These are phyloP conservation scores for Platyscapa corneri DNA, from an alignment of 1,140 invertebrate genomes.

Conservation along the genomic window DNA sequence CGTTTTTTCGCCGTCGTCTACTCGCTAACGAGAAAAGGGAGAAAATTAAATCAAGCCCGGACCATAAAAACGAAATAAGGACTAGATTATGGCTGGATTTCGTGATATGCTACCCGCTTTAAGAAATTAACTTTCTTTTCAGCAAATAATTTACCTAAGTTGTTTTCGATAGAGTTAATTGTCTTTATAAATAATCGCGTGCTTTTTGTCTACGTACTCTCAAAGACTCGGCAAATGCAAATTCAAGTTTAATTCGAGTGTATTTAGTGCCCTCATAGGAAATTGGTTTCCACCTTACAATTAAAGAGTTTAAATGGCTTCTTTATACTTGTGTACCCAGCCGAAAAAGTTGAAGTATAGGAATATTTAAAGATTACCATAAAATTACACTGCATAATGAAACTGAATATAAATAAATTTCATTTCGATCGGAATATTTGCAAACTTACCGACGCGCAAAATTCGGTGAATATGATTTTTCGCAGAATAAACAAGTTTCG, in stretches of 20 bases:
- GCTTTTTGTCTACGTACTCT: background rate
- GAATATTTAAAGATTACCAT: no score
- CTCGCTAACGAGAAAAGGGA: constrained; percentile 26
- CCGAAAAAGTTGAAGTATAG: no score
- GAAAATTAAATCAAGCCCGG: constrained; percentile 11
- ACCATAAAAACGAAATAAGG: constrained; percentile 24
- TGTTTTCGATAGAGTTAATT: constrained; percentile 21
- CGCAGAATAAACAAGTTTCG: no score
- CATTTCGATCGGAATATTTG: background rate
- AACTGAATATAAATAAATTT: background rate
- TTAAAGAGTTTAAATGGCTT: no score
- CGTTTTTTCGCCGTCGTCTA: constrained; percentile 2
- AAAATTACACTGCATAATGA: background rate
- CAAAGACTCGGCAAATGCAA: background rate
- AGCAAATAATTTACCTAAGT: constrained; percentile 16
- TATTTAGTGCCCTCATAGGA: background rate
- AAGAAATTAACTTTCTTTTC: background rate
- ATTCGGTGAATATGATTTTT: no score
- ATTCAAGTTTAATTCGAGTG: background rate
- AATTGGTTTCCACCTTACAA: no score
- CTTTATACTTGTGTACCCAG: background rate
- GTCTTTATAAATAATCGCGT: background rate
- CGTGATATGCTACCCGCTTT: background rate
- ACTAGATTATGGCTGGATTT: constrained; percentile 18
- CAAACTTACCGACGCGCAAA: no score